A percentile compares a stretch with the other conserved stretches of the same genome.
These are phyloP conservation scores for Octopus sinensis DNA, from an alignment of 1,140 invertebrate species.

Conservation along the genomic window DNA sequence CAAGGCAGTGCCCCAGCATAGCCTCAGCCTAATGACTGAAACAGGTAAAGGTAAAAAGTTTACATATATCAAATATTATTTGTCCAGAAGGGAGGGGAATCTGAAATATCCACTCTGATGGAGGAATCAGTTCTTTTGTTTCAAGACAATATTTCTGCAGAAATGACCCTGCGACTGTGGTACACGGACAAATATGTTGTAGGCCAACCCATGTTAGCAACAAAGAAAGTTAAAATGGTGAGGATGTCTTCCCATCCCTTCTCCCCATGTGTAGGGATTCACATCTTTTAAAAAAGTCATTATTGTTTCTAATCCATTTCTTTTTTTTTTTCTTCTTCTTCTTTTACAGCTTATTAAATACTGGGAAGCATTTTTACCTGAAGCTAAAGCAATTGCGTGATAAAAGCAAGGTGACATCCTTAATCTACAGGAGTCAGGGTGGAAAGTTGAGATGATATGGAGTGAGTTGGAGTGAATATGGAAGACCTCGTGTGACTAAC, in stretches of 20 bases:
- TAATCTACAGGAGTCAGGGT: neutral
- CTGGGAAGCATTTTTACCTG: constrained; percentile 91
- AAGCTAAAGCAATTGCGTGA: constrained; percentile 66
- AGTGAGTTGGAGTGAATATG: too few species aligned
- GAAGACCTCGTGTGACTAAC: too few species aligned
- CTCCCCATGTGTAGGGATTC: neutral
- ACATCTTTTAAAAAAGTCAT: neutral
- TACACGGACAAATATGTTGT: neutral
- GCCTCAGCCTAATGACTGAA: too few species aligned
- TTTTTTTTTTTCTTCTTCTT: constrained; percentile 19
- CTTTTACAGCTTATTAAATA: constrained; percentile 79
- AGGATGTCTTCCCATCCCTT: neutral
- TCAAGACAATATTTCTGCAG: too few species aligned
- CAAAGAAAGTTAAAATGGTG: neutral
- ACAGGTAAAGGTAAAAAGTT: too few species aligned
- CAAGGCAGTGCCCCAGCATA: too few species aligned
- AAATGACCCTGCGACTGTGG: neutral
- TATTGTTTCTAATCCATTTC: neutral
- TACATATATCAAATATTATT: too few species aligned
- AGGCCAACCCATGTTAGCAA: neutral
- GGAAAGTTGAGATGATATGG: too few species aligned
- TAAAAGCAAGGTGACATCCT: neutral
- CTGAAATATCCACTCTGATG: too few species aligned
- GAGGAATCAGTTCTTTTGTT: too few species aligned
- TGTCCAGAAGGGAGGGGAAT: too few species aligned